These are phyloP conservation scores for Gobius niger DNA, from an alignment of 2,113 vertebrate species.

Conservation along the genomic window DNA sequence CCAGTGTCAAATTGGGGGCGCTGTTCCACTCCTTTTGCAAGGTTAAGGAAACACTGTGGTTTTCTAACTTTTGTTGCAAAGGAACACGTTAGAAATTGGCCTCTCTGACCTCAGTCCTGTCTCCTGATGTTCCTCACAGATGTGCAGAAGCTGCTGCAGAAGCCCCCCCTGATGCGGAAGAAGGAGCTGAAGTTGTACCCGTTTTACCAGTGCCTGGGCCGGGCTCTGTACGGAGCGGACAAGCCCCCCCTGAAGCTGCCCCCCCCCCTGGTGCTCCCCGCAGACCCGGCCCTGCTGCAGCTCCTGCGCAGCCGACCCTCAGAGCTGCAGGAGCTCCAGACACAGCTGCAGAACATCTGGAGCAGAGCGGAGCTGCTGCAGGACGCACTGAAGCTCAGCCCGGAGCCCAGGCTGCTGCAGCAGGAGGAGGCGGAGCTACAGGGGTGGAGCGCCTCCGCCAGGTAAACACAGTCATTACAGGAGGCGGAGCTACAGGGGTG, in stretches of 20 bases:
- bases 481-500: no score
- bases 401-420: conserved; percentile 64
- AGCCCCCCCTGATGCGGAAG: conserved; percentile 68
- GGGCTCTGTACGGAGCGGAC: conserved; percentile 84
- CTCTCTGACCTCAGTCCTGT: no score
- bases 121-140: conserved; percentile 42
- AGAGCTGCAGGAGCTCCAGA: conserved; percentile 60
- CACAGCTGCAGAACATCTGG: conserved; percentile 66
- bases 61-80: no score
- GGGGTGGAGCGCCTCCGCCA: conserved; percentile 74
- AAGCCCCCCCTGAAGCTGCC: conserved; percentile 79
- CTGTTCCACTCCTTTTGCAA: no score
- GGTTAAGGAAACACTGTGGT: no score
- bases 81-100: no score
- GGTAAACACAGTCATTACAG: not conserved
- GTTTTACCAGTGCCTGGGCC: conserved; percentile 79
- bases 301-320: conserved; percentile 69
- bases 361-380: conserved; percentile 52
- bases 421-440: conserved; percentile 69
- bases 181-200: conserved; percentile 79
- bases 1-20: no score
- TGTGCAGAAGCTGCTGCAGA: conserved; percentile 45
- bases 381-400: conserved; percentile 69
- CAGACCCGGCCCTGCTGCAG: conserved; percentile 71
- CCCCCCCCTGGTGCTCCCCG: conserved; percentile 63